A percentile compares a stretch with the other conserved stretches of the same genome.
Conservation (phyloP, 2,888 invertebrate genomes). For the Gryllus longicercus region DNA sequence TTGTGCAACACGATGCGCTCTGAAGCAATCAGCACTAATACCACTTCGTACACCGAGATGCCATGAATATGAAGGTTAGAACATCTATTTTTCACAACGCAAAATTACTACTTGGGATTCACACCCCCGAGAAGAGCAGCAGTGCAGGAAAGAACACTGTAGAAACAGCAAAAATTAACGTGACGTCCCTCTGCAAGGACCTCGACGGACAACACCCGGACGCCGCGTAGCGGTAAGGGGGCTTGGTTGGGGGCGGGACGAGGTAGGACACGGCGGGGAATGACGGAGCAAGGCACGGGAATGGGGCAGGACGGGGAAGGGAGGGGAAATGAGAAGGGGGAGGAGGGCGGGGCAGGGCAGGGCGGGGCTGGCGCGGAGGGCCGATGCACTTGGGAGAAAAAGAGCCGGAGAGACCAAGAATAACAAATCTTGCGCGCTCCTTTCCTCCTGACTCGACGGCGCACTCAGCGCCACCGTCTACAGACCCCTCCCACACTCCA, state of each 20-base stretch:
- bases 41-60: too few species aligned
- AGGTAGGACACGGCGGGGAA: too few species aligned
- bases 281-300: too few species aligned
- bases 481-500: not conserved
- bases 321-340: not conserved
- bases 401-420: slow-evolving; percentile 22
- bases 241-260: not conserved
- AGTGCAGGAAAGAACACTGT: not conserved
- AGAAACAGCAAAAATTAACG: not conserved
- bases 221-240: not conserved
- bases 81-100: too few species aligned
- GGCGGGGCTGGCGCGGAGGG: not conserved
- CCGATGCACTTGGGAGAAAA: slow-evolving; percentile 3
- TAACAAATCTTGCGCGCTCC: slow-evolving; percentile 20
- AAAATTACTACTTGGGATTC: too few species aligned
- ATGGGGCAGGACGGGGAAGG: not conserved
- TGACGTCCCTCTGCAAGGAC: not conserved
- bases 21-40: too few species aligned
- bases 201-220: not conserved
- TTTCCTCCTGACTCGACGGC: not conserved
- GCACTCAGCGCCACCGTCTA: not conserved
- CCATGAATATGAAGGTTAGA: too few species aligned
- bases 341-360: not conserved
- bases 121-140: too few species aligned
- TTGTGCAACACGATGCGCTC: too few species aligned